Conservation (phyloP, 1,140 invertebrate species). For the Pseudachorutes palmiensis region DNA sequence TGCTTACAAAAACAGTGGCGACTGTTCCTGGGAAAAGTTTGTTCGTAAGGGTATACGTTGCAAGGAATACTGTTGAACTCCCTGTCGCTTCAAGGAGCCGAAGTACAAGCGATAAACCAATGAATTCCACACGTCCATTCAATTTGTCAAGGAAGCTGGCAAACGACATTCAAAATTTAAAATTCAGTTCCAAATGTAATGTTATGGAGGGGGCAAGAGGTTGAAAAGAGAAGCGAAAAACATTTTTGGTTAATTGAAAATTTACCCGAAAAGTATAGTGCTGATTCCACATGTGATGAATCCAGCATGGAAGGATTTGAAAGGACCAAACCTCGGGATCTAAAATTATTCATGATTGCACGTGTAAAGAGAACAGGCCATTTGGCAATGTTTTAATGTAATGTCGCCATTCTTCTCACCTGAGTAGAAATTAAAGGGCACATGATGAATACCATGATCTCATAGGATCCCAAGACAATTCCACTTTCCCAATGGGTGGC, state of each 20-base stretch:
- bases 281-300: slow-evolving; percentile 44
- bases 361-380: no score
- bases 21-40: slow-evolving; percentile 85
- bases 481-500: slow-evolving; percentile 78
- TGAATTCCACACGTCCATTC: slow-evolving; percentile 70
- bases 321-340: not conserved
- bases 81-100: slow-evolving; percentile 69
- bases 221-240: slow-evolving; percentile 57
- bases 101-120: slow-evolving; percentile 73
- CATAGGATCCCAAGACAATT: slow-evolving; percentile 11
- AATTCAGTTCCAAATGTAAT: slow-evolving; percentile 41
- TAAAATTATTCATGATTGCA: not conserved
- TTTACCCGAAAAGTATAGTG: slow-evolving; percentile 45
- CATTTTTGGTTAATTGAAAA: no score
- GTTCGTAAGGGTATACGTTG: slow-evolving; percentile 84
- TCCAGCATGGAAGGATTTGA: slow-evolving; percentile 44
- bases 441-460: slow-evolving; percentile 7
- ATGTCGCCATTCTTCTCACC: no score
- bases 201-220: slow-evolving; percentile 52
- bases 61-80: slow-evolving; percentile 66
- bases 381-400: no score
- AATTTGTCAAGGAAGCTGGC: slow-evolving; percentile 67
- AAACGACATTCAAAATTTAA: slow-evolving; percentile 34
- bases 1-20: slow-evolving; percentile 57
- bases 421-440: slow-evolving; percentile 54